These are phyloP conservation scores for Strongylocentrotus purpuratus DNA, from an alignment of 35 echinoderm and acorn worm species.

Conservation along the genomic window DNA sequence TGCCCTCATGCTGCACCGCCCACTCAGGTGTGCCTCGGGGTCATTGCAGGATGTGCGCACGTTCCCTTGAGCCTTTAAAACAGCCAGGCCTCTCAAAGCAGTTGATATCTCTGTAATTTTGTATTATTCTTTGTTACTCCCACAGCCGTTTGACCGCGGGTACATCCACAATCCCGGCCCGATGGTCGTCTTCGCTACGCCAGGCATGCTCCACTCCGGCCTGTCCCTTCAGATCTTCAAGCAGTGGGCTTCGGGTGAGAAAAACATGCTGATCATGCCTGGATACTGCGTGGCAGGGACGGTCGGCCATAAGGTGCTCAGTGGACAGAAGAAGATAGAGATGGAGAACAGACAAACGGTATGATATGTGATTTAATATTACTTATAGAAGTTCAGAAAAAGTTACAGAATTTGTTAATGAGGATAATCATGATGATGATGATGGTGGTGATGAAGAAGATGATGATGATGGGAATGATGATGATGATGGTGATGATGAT, in stretches of 20 bases:
- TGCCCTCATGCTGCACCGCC: too few species aligned
- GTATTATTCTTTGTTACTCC: too few species aligned
- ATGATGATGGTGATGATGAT: constrained; percentile 35
- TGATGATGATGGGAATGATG: too few species aligned
- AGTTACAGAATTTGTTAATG: too few species aligned
- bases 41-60: too few species aligned
- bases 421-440: too few species aligned
- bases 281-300: constrained; percentile 98
- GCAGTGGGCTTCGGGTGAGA: constrained; percentile 85
- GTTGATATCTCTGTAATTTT: too few species aligned
- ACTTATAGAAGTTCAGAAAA: too few species aligned
- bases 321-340: constrained; percentile 82
- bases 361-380: background rate
- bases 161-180: constrained; percentile 96
- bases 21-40: too few species aligned
- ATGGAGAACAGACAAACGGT: constrained; percentile 93
- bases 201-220: constrained; percentile 91
- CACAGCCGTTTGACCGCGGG: constrained; percentile 87
- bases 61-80: too few species aligned
- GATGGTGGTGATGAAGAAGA: too few species aligned
- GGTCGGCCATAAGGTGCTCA: constrained; percentile 85
- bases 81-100: too few species aligned
- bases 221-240: constrained; percentile 93
- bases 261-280: constrained; percentile 99
- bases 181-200: constrained; percentile 98